A percentile compares a stretch with the other conserved stretches of the same genome.
These are phyloP conservation scores for human DNA, from an alignment of 2,113 vertebrate genomes.

Conservation along the genomic window DNA sequence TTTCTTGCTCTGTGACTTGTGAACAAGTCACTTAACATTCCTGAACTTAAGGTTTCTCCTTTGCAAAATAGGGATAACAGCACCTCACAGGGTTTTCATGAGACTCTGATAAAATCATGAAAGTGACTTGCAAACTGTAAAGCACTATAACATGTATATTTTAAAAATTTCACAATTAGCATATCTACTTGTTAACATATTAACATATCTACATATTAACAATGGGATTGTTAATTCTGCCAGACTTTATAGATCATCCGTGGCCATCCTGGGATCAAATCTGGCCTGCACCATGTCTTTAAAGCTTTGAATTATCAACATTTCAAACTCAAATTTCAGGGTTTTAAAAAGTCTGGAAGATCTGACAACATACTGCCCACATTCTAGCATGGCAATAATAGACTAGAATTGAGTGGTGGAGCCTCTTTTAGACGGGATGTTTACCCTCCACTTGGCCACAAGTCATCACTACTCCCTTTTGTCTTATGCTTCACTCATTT, in stretches of 20 bases:
- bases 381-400: not conserved
- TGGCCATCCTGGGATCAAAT: not conserved
- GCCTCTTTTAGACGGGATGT: not conserved
- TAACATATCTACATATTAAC: too few relatives aligned
- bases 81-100: not conserved
- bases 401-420: not conserved
- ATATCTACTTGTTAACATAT: not conserved
- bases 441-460: not conserved
- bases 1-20: not conserved
- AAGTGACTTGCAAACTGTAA: not conserved
- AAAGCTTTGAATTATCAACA: not conserved
- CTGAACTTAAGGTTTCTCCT: not conserved
- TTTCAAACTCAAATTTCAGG: not conserved
- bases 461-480: not conserved
- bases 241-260: not conserved
- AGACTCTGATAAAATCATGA: not conserved
- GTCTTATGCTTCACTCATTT: not conserved
- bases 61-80: not conserved
- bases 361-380: not conserved
- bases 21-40: not conserved
- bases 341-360: not conserved
- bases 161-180: not conserved
- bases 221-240: not conserved
- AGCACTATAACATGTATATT: not conserved
- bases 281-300: not conserved